Conservation (phyloP, 2,797 vertebrate genomes). For the Neosalanx taihuensis region DNA sequence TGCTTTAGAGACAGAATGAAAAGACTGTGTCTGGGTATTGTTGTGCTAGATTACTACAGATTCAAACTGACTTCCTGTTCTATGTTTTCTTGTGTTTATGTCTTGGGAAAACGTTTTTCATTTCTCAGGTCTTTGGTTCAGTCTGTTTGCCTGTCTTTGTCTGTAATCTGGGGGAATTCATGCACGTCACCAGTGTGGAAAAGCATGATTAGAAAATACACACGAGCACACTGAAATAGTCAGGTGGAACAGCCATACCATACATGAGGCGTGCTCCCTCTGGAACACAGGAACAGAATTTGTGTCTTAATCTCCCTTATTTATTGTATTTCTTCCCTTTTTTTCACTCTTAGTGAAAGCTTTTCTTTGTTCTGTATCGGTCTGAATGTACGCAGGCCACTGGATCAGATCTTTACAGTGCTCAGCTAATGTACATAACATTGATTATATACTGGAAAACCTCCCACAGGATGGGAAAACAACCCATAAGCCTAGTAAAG, state of each 20-base stretch:
- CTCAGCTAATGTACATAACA: constrained; percentile 35
- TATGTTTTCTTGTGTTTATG: neutral
- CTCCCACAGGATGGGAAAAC: constrained; percentile 15
- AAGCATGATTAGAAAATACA: constrained; percentile 49
- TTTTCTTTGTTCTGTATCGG: constrained; percentile 42
- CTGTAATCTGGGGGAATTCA: constrained; percentile 40
- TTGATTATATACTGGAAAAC: constrained; percentile 28
- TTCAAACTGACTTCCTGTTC: neutral
- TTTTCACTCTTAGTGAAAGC: constrained; percentile 23
- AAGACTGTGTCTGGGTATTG: neutral
- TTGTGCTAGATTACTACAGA: neutral
- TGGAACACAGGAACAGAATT: constrained; percentile 17
- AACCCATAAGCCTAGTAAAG: neutral
- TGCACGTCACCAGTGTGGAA: constrained; percentile 27
- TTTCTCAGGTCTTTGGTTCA: constrained; percentile 20
- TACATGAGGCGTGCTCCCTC: constrained; percentile 36
- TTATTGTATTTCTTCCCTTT: constrained; percentile 37
- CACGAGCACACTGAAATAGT: constrained; percentile 55
- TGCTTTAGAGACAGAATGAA: neutral
- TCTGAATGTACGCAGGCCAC: constrained; percentile 55
- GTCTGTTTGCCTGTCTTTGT: constrained; percentile 7
- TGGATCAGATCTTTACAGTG: constrained; percentile 61
- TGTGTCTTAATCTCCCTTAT: constrained; percentile 46
- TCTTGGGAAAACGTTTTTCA: constrained; percentile 12
- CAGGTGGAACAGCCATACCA: constrained; percentile 44